Evolutionary conservation across 1,140 invertebrate genomes (phyloP), one percentile per base, ranked within the genome.

Genomic region (Lasioglossum baleicum): DNA sequence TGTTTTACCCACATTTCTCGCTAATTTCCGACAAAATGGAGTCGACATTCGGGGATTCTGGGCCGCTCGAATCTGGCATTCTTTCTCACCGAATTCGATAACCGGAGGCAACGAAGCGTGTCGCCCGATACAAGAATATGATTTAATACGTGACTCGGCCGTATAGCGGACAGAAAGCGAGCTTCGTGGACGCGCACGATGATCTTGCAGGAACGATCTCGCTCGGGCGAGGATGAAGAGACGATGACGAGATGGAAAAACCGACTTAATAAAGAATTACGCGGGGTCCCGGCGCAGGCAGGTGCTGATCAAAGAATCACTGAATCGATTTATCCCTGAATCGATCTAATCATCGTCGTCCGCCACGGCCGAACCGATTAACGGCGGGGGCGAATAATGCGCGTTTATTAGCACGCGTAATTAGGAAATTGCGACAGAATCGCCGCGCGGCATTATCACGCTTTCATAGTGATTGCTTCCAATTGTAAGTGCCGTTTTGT

Each of bases 241-340:
- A 84, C 71, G 79, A 85, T 85, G 83, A 85, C 83, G 83, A 81
- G 83, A 85, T 66, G 78, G 83, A 15, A 85, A 85, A 85, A 81
- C 65, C 83, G 82, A 61, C 78, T 84, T 85, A 83, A 85, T 81
- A 83, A 85, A 85, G 83, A 85, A 85, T 85, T 85, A 83, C 82
- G 79, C 69, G 82, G 65, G 81, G 72, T 63, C 73, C 71, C 64
- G 44, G 7, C 7, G 77, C 73, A 70, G 69, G 44, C 83, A 84
- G 83, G 63, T 85, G 82, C 65, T 65, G 78, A 70, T 84, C 83
- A 77, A 84, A 85, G 83, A 85, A 79, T 85, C 73, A 51, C 40
- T 81, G 83, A 85, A 85, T 85, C 83, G 83, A 85, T 85, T 85
- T 84, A 85, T 71, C 63, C 61, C 64, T 85, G 83, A 85, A 85